Percentiles rank a stretch among this genome's conserved stretches.
Conservation (phyloP, 2,888 invertebrate genomes). For the Lymantria dispar region DNA sequence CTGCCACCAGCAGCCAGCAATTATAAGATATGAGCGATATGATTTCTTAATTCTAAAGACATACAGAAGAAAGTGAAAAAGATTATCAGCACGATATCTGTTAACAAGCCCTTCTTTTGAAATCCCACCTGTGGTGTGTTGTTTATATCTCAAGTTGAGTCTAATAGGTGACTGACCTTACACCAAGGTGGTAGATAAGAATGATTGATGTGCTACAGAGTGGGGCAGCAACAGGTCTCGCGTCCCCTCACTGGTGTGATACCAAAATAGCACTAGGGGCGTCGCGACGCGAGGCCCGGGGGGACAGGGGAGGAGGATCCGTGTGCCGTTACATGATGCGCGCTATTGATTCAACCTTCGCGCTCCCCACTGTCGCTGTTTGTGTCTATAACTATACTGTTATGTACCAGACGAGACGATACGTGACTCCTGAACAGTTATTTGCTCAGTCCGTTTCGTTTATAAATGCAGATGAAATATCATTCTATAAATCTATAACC, state of each 20-base stretch:
- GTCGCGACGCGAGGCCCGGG: neutral
- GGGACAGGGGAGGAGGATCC: neutral
- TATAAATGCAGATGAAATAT: too few relatives aligned
- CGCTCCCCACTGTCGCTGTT: conserved; percentile 17
- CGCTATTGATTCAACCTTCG: conserved; percentile 62
- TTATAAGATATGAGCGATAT: too few relatives aligned
- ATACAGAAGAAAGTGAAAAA: too few relatives aligned
- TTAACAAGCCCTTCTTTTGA: too few relatives aligned
- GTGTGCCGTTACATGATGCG: conserved; percentile 18
- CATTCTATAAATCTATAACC: too few relatives aligned
- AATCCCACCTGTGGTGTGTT: neutral
- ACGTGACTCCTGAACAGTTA: too few relatives aligned
- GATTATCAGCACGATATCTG: too few relatives aligned
- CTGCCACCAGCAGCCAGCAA: too few relatives aligned
- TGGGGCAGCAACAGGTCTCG: conserved; percentile 17
- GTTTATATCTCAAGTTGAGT: neutral
- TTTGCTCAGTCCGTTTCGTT: too few relatives aligned
- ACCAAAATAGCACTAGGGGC: conserved; percentile 17
- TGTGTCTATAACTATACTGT: neutral
- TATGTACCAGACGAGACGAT: too few relatives aligned
- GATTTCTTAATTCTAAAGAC: too few relatives aligned
- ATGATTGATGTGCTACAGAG: neutral
- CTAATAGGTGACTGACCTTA: neutral
- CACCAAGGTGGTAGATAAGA: neutral
- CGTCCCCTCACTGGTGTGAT: conserved; percentile 7